Percentiles rank a stretch among this genome's conserved stretches.
These are phyloP conservation scores for Thymelicus sylvestris DNA, from an alignment of 2,888 invertebrate species.

Conservation along the genomic window DNA sequence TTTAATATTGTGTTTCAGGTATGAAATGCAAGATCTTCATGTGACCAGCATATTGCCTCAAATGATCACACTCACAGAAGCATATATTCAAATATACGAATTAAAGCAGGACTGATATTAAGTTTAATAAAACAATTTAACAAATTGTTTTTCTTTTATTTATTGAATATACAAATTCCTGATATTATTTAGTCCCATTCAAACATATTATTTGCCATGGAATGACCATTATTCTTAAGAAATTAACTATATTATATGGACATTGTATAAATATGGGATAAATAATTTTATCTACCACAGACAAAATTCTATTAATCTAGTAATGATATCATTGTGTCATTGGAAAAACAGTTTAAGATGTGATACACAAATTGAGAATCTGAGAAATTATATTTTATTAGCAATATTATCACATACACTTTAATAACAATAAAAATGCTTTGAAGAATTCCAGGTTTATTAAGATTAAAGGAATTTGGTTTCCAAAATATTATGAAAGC, in stretches of 20 bases:
- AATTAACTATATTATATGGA: conserved; percentile 28
- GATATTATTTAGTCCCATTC: conserved; percentile 44
- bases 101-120: conserved; percentile 73
- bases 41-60: conserved; percentile 99
- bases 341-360: background rate
- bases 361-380: background rate
- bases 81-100: conserved; percentile 97
- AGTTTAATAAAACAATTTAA: conserved; percentile 53
- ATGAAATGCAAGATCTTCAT: conserved; percentile 98
- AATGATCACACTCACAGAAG: conserved; percentile 99
- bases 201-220: conserved; percentile 33
- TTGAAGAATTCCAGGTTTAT: too few relatives aligned
- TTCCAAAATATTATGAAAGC: too few relatives aligned
- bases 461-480: too few relatives aligned
- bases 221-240: conserved; percentile 40
- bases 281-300: background rate
- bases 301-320: background rate
- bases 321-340: background rate
- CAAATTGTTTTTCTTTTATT: conserved; percentile 61
- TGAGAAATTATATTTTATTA: background rate
- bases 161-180: conserved; percentile 75
- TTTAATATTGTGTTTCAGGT: conserved; percentile 69
- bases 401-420: background rate
- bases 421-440: too few relatives aligned
- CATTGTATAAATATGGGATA: conserved; percentile 20